Conservation (phyloP, 2,797 vertebrate species). For the Botia almorhae region DNA sequence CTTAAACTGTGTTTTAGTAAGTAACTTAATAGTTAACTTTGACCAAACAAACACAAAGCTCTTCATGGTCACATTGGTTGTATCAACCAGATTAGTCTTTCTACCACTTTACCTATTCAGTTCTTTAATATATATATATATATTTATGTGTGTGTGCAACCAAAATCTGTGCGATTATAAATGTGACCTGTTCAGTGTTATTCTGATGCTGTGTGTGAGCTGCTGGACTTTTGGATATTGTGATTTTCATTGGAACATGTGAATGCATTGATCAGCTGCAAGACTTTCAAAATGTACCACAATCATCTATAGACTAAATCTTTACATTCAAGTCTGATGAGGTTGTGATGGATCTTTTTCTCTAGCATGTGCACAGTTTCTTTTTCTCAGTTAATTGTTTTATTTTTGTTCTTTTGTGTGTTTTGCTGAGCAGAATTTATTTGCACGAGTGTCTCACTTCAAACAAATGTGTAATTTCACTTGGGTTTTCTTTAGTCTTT, state of each 20-base stretch:
- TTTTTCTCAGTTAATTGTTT: neutral
- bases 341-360: neutral
- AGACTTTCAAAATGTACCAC: neutral
- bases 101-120: neutral
- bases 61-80: slow-evolving; percentile 5
- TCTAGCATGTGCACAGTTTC: neutral
- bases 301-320: neutral
- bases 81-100: slow-evolving; percentile 11
- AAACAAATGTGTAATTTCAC: neutral
- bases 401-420: neutral
- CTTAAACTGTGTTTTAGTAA: neutral
- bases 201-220: slow-evolving; percentile 32
- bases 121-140: slow-evolving; percentile 6
- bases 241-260: neutral
- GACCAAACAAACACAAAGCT: neutral
- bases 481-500: neutral
- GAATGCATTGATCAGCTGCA: neutral
- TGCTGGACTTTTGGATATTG: neutral
- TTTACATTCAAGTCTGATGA: neutral
- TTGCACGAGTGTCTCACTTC: neutral
- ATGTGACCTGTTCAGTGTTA: slow-evolving; percentile 34
- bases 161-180: slow-evolving; percentile 26
- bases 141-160: slow-evolving; percentile 23
- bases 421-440: neutral
- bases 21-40: neutral